Base-by-base conservation (phyloP, 2,113 vertebrate species). In the Microcebus murinus region DNA sequence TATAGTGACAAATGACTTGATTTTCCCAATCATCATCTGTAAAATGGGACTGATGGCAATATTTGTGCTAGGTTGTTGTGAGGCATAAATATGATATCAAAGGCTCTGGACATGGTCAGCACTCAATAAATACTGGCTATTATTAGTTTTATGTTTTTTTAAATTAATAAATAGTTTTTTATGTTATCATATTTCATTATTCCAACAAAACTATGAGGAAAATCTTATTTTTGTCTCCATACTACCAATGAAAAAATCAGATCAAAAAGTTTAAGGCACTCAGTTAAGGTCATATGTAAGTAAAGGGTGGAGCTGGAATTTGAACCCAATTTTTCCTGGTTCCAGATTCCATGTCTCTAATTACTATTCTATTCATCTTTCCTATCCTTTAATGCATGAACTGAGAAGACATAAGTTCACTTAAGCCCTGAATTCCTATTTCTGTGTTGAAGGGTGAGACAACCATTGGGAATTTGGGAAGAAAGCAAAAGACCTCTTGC, bases 401-500 rank as follows among this genome's bases (percentile, higher is more conserved):
- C 55, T 42, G 80, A 93, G 92, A 68, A 91, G 91, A 73, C 10
- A 8, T 50, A n/a, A 87, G 20, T 96, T 94, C 73, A 89, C 76
- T 31, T 31, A 87, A 21, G 20, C 23, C 39, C 45, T 59, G 88
- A 48, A 63, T 97, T 95, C 91, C 71, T 70, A 8, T 94, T 90
- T 94, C 67, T 86, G 50, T 87, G 95, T 95, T 48, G 85, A 77
- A 73, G 48, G 42, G 36, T 13, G n/a, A 93, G 81, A 52, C 31
- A 80, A 74, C 80, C 61, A 39, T 88, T 92, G 55, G 81, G 91
- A 85, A 91, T 63, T 21, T 77, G n/a, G 81, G 88, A 88, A 68
- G 85, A 96, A 96, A 96, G 73, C 55, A 74, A 88, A 90, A 59
- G 87, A 81, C 39, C 4, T 59, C 55, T 91, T 96, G 73, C 31